Evolutionary conservation across 2,113 vertebrate genomes (phyloP).

Genomic region (Shinisaurus crocodilurus): DNA sequence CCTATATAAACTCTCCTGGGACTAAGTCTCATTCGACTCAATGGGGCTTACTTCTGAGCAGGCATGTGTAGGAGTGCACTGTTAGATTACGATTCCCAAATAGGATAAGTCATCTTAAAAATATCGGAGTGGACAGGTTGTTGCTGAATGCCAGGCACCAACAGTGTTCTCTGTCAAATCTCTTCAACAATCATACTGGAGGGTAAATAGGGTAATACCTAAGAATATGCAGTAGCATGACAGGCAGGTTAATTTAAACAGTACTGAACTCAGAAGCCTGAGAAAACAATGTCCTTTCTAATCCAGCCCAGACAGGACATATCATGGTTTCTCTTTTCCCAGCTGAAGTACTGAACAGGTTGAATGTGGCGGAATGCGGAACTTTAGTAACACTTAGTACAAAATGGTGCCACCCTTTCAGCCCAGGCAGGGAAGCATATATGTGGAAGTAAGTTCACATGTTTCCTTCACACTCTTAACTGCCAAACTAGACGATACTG

Average conservation of each 20-base stretch:
- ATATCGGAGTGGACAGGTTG: neutral
- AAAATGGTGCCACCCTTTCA: slow-evolving; percentile 10
- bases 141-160: neutral
- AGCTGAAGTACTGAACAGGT: neutral
- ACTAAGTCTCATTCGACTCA: neutral
- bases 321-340: neutral
- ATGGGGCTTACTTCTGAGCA: neutral
- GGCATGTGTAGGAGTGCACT: neutral
- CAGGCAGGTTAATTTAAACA: neutral
- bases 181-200: neutral
- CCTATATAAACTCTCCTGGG: neutral
- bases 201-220: neutral
- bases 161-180: neutral
- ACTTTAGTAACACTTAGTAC: neutral
- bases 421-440: neutral
- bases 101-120: neutral
- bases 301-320: neutral
- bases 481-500: no score
- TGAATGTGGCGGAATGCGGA: neutral
- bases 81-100: neutral
- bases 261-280: neutral
- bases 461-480: no score
- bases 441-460: no score
- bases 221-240: neutral
- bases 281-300: neutral